Conservation (phyloP, 2,113 vertebrate genomes). For the Gallinago paraguaiae region DNA sequence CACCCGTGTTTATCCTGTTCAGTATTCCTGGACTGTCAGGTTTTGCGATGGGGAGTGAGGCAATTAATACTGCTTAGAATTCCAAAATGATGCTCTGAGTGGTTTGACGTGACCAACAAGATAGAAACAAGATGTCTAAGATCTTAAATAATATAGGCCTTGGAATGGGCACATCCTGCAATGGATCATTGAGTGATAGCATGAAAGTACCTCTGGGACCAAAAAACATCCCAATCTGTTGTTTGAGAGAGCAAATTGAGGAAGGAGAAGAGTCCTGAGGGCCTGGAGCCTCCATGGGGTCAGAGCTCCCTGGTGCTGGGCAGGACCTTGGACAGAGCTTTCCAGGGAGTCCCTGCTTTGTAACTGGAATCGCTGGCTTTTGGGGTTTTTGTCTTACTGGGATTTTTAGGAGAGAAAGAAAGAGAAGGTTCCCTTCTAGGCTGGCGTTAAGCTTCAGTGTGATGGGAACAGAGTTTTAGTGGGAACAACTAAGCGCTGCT, state of each 20-base stretch:
- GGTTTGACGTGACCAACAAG: not conserved
- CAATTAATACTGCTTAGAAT: not conserved
- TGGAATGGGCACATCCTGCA: not conserved
- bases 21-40: not conserved
- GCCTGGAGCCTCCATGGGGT: rapidly evolving
- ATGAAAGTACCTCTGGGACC: not conserved
- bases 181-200: not conserved
- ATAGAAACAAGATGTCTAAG: not conserved
- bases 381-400: not conserved
- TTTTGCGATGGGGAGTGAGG: not conserved
- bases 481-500: not conserved
- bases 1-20: not conserved
- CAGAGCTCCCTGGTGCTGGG: rapidly evolving
- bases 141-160: not conserved
- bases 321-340: not conserved
- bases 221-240: rapidly evolving
- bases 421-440: not conserved
- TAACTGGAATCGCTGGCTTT: rapidly evolving
- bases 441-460: not conserved
- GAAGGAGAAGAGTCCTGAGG: not conserved
- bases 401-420: not conserved
- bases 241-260: not conserved
- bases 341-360: too few species aligned
- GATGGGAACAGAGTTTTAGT: not conserved
- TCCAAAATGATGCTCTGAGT: rapidly evolving